Evolutionary conservation across 2,888 invertebrate genomes (phyloP).

Genomic region (Melinopterus prodromus): DNA sequence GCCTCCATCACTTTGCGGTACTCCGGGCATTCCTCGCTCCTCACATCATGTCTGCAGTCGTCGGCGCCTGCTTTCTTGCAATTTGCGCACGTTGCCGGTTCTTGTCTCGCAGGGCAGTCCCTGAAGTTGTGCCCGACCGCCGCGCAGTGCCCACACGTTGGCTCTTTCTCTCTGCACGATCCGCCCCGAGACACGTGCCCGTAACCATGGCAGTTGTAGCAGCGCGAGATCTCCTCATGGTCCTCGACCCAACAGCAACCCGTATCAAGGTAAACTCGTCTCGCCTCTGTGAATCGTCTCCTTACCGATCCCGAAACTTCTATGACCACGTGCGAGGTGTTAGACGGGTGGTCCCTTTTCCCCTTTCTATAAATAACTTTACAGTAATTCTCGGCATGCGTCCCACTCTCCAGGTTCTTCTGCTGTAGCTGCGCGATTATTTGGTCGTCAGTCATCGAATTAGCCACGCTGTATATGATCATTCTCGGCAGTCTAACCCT

Average conservation of each 20-base stretch:
- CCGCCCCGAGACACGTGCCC: neutral
- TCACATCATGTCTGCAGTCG: neutral
- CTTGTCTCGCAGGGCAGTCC: neutral
- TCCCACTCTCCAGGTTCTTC: neutral
- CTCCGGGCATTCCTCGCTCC: neutral
- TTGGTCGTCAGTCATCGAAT: neutral
- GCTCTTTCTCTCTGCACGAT: neutral
- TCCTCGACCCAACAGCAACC: too few relatives aligned
- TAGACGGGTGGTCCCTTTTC: neutral
- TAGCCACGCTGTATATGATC: neutral
- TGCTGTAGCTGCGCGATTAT: neutral
- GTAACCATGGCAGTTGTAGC: neutral
- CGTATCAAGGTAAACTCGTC: neutral
- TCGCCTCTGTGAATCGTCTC: neutral
- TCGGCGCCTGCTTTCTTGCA: neutral
- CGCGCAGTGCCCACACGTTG: too few relatives aligned
- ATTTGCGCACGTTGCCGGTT: neutral
- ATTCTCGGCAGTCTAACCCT: neutral
- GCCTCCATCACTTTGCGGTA: neutral
- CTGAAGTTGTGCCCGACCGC: neutral
- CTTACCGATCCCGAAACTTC: neutral
- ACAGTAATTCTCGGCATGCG: neutral
- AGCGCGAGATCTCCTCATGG: too few relatives aligned
- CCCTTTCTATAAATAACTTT: neutral
- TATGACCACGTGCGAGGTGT: neutral